Evolutionary conservation across 2,888 invertebrate species (phyloP), one percentile per base, ranked within the genome.

Genomic region (Strigamia crassipes): DNA sequence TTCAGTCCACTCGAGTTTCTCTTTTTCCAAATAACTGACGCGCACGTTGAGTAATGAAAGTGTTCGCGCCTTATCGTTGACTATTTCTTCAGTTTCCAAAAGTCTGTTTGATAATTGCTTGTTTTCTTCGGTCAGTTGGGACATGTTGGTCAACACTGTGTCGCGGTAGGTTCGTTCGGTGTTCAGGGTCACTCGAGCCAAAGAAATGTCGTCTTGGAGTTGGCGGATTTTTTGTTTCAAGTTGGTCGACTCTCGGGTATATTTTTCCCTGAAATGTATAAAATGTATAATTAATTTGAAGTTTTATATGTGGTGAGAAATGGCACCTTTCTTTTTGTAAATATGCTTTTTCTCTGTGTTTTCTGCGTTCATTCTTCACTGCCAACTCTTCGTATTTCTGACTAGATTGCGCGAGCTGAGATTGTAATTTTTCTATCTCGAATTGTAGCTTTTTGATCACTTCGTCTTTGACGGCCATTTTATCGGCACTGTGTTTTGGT

Each of bases 341-440:
- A 13, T 79, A 15, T 13, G 79, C 23, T 41, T 79, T 79, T 79
- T 79, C 38, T 13, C 41, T 79, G 4, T n/a, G 12, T n/a, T 41
- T 79, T 18, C 41, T 34, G n/a, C 41, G 79, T 41, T 79, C 38
- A 10, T 41, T 41, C n/a, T 79, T 79, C 18, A 41, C 21, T 3
- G 41, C 41, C n/a, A 79, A 13, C 2, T 38, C 38, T 34, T 41
- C 79, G 41, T 79, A 41, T 41, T 79, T 79, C 41, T 79, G 38
- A 18, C 79, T 18, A 23, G 41, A n/a, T 41, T 31, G 15, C 1
- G 41, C 2, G n/a, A 79, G 38, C 21, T 41, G 79, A n/a, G n/a
- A 2, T 18, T 79, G 38, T 18, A 38, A 41, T 42, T 79, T 34
- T 42, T 41, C 41, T 15, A 79, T 42, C 13, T 31, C 41, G 8